Base-by-base conservation (phyloP, 2,888 invertebrate genomes). In the Hermodice carunculata region DNA sequence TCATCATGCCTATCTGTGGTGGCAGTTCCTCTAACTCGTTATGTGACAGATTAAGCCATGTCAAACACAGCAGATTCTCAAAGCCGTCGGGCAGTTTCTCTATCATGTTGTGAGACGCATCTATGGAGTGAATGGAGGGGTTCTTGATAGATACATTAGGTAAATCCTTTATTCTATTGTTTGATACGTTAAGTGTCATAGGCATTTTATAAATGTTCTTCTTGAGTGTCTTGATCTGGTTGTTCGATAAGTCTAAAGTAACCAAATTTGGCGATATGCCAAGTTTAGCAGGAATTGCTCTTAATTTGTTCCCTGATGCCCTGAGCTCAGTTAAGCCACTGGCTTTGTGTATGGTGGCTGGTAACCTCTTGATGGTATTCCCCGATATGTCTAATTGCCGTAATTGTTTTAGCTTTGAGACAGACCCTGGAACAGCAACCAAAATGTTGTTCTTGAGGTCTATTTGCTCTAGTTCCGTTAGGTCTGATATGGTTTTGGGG, bases 21-120 rank as follows among this genome's bases (percentile, higher is more conserved):
- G 85, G 81, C 34, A 85, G 71, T 49, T 83, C 83, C 17, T 79
- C 76, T 32, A 85, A 64, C 5, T 79, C 75, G 69, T 97, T 97
- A 74, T 91, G 87, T 1, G 92, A 91, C 42, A 96, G 87, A 75
- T 92, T 88, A 59, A 97, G 87, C 14, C 89, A 76, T 2, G 79
- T 81, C 52, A 85, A 67, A 28, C 82, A 77, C 14, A 67, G 68
- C 14, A 85, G 74, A 44, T 79, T 78, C 56, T 81, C 79, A 5
- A 85, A 74, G 40, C 79, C 75, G 8, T 80, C 76, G 3, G 85
- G 84, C 4, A 84, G 70, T 31, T 70, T 74, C 17, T 78, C 76
- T 40, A 85, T 74, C 11, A 75, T 73, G 64, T 85, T 85, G 65
- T 79, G 67, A 19, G 81, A 77, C n/a, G 81, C 67, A 70, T 84